Conservation (phyloP, 2,113 vertebrate genomes). For the Talpa occidentalis region DNA sequence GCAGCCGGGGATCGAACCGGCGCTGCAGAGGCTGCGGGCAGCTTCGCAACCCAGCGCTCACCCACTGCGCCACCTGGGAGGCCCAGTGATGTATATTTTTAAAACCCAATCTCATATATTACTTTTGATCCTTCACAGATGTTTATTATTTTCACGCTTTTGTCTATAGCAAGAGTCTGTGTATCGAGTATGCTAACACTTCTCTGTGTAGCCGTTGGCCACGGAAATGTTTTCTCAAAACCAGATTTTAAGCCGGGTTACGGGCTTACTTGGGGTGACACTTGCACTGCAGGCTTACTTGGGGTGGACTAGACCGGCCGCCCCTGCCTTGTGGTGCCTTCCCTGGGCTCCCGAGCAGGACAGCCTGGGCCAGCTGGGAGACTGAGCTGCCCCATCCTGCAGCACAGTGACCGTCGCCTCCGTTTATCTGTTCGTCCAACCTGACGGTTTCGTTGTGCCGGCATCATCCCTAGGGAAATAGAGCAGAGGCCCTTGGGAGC, state of each 20-base stretch:
- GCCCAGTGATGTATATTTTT: constrained; percentile 18
- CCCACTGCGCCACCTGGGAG: too few relatives aligned
- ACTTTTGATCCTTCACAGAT: background rate
- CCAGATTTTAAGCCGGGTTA: background rate
- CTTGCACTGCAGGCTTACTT: too few relatives aligned
- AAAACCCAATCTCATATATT: background rate
- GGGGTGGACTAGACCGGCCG: background rate
- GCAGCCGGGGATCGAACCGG: too few relatives aligned
- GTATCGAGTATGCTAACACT: background rate
- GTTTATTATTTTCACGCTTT: background rate
- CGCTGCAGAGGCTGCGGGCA: too few relatives aligned
- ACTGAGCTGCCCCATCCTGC: too few relatives aligned
- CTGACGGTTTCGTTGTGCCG: background rate
- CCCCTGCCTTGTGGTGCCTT: background rate
- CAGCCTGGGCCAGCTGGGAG: background rate
- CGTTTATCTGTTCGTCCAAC: background rate
- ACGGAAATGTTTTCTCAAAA: background rate
- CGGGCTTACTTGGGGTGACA: background rate
- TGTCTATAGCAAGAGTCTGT: background rate
- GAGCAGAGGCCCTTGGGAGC: background rate
- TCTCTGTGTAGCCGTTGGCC: background rate
- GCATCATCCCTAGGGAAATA: background rate
- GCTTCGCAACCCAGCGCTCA: too few relatives aligned
- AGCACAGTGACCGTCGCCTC: background rate
- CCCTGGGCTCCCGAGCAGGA: background rate